Percentiles rank a stretch among this genome's conserved stretches.
Conservation (phyloP, 2,888 invertebrate genomes). For the Troides helena region DNA sequence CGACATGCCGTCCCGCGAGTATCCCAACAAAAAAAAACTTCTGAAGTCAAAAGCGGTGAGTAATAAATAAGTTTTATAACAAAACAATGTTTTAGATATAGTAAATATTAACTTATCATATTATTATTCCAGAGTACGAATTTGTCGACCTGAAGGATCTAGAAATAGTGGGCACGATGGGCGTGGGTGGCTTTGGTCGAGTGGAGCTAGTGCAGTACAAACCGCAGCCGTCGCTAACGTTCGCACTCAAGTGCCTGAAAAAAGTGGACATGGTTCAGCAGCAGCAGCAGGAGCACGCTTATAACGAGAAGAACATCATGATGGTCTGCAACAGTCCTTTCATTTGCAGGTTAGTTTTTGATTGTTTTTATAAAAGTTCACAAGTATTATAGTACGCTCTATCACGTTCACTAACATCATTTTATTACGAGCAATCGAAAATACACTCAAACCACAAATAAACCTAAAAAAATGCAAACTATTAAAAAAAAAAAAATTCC, state of each 20-base stretch:
- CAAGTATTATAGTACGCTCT: no score
- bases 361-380: no score
- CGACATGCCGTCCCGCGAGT: constrained; percentile 62
- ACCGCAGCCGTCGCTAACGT: constrained; percentile 78
- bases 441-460: no score
- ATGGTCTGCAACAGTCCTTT: constrained; percentile 89
- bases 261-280: constrained; percentile 94
- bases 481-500: no score
- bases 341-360: constrained; percentile 83
- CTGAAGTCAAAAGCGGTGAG: constrained; percentile 67
- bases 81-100: not conserved
- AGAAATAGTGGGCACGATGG: constrained; percentile 90
- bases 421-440: no score
- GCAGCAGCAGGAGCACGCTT: constrained; percentile 93
- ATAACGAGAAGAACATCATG: constrained; percentile 92
- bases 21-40: constrained; percentile 59
- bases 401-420: no score
- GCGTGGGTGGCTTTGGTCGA: constrained; percentile 95
- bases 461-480: no score
- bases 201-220: constrained; percentile 88
- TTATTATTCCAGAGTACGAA: constrained; percentile 76
- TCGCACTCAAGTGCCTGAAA: constrained; percentile 93
- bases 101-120: not conserved
- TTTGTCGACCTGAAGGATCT: constrained; percentile 88
- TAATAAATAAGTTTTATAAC: not conserved